These are phyloP conservation scores for Brachionichthys hirsutus DNA, from an alignment of 2,113 vertebrate genomes.

Conservation along the genomic window DNA sequence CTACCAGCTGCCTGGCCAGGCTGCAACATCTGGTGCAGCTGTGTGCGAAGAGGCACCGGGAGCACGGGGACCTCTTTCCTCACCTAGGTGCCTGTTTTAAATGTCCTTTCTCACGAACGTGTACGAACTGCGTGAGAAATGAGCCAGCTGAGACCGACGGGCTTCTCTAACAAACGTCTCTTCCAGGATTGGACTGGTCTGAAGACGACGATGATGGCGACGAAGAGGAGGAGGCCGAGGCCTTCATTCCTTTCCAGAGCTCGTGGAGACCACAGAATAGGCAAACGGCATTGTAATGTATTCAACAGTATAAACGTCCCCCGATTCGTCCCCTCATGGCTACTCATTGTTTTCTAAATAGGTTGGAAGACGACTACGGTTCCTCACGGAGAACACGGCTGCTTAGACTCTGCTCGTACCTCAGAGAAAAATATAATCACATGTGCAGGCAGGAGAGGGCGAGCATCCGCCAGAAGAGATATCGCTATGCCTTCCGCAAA, in stretches of 20 bases:
- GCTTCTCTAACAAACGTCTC: slow-evolving; percentile 48
- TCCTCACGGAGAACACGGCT: slow-evolving; percentile 89
- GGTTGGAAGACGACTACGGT: slow-evolving; percentile 77
- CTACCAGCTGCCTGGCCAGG: slow-evolving; percentile 87
- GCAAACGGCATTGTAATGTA: slow-evolving; percentile 35
- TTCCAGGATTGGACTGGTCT: slow-evolving; percentile 95
- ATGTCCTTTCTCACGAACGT: too few species aligned
- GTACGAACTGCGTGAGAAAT: too few species aligned
- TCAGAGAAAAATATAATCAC: slow-evolving; percentile 98
- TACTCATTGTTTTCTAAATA: slow-evolving; percentile 1
- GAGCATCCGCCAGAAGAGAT: slow-evolving; percentile 90
- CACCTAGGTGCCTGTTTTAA: slow-evolving; percentile 86
- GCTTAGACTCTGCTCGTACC: slow-evolving; percentile 94
- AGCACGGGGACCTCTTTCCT: slow-evolving; percentile 93
- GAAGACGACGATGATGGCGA: slow-evolving; percentile 91
- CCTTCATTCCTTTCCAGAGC: slow-evolving; percentile 82
- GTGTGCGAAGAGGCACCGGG: slow-evolving; percentile 87
- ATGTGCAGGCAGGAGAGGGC: slow-evolving; percentile 95
- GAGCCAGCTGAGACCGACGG: neutral
- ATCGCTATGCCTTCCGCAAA: slow-evolving; percentile 90
- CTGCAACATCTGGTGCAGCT: slow-evolving; percentile 96
- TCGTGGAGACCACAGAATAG: slow-evolving; percentile 82
- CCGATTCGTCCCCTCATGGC: neutral
- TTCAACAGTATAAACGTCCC: neutral
- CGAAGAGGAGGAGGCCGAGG: slow-evolving; percentile 80